A percentile compares a stretch with the other conserved stretches of the same genome.
phyloP scores from a whole-genome alignment of 1,140 invertebrate species.

The Uloborus diversus region DNA sequence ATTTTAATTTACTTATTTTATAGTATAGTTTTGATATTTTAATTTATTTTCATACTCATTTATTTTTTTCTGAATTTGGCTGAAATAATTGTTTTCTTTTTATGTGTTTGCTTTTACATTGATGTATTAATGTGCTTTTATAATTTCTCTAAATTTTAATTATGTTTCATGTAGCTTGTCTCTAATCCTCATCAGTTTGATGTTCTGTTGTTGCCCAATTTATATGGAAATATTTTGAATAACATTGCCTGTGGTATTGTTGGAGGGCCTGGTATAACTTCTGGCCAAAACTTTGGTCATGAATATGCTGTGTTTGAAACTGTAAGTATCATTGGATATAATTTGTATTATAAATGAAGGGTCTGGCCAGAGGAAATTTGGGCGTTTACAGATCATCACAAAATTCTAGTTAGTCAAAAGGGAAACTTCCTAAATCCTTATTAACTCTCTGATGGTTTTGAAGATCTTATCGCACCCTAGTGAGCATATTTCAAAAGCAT shows the following conservation, averaged over 20 bases:
- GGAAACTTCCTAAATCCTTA: too few relatives aligned
- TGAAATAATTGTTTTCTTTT: not conserved
- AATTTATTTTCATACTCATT: not conserved
- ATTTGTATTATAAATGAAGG: too few relatives aligned
- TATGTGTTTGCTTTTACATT: too few relatives aligned
- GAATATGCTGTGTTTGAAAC: conserved; percentile 77
- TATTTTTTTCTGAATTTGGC: not conserved
- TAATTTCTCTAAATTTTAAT: not conserved
- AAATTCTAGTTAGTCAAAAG: too few relatives aligned
- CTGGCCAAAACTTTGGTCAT: conserved; percentile 91
- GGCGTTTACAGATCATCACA: too few relatives aligned
- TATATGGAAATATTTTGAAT: conserved; percentile 97
- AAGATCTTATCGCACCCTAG: too few relatives aligned
- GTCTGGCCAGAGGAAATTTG: too few relatives aligned
- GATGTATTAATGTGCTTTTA: too few relatives aligned
- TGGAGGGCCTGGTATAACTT: conserved; percentile 94
- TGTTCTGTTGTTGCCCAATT: conserved; percentile 97
- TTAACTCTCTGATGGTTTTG: too few relatives aligned
- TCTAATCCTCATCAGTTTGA: conserved; percentile 98
- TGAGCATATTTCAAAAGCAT: too few relatives aligned
- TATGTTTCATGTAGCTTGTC: conserved; percentile 74
- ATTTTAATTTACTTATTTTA: not conserved
- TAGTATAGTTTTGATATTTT: not conserved
- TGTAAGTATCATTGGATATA: conserved; percentile 69
- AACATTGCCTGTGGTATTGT: conserved; percentile 97